Conservation (phyloP, 2,888 invertebrate species). For the Abscondita cerata region DNA sequence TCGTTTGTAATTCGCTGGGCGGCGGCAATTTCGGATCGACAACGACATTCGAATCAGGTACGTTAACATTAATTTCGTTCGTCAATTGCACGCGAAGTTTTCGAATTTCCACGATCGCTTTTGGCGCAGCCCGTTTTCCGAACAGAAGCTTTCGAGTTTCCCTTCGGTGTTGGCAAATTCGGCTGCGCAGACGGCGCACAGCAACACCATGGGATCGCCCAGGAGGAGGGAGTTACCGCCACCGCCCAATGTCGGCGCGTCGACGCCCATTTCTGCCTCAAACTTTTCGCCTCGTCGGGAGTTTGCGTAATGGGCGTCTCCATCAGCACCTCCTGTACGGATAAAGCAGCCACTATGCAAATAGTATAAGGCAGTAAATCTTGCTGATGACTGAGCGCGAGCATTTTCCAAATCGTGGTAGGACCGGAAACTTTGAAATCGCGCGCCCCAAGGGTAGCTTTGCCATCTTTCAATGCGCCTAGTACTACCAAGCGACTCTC, state of each 20-base stretch:
- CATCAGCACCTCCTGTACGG: slow-evolving; percentile 88
- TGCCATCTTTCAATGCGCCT: slow-evolving; percentile 76
- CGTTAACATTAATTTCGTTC: slow-evolving; percentile 81
- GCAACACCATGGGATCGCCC: slow-evolving; percentile 88
- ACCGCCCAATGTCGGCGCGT: slow-evolving; percentile 76
- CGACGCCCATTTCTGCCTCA: slow-evolving; percentile 60
- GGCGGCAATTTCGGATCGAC: slow-evolving; percentile 79
- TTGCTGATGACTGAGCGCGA: slow-evolving; percentile 89
- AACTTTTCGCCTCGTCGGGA: slow-evolving; percentile 50
- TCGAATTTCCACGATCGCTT: slow-evolving; percentile 90
- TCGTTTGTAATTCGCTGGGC: slow-evolving; percentile 75
- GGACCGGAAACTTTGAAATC: slow-evolving; percentile 89
- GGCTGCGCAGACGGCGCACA: slow-evolving; percentile 88
- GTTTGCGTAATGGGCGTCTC: slow-evolving; percentile 55
- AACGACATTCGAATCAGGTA: slow-evolving; percentile 69
- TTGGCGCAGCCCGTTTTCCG: slow-evolving; percentile 82
- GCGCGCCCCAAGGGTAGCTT: slow-evolving; percentile 84
- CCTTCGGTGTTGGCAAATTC: slow-evolving; percentile 77
- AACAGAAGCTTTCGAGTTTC: slow-evolving; percentile 75
- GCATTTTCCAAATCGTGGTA: slow-evolving; percentile 90
- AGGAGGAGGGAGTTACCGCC: slow-evolving; percentile 74
- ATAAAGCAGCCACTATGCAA: slow-evolving; percentile 88
- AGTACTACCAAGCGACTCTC: slow-evolving; percentile 76
- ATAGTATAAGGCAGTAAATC: slow-evolving; percentile 86
- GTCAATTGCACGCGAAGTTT: slow-evolving; percentile 91